Base-by-base conservation (phyloP, 92 coral and sea anemone species). In the Porites divaricata region DNA sequence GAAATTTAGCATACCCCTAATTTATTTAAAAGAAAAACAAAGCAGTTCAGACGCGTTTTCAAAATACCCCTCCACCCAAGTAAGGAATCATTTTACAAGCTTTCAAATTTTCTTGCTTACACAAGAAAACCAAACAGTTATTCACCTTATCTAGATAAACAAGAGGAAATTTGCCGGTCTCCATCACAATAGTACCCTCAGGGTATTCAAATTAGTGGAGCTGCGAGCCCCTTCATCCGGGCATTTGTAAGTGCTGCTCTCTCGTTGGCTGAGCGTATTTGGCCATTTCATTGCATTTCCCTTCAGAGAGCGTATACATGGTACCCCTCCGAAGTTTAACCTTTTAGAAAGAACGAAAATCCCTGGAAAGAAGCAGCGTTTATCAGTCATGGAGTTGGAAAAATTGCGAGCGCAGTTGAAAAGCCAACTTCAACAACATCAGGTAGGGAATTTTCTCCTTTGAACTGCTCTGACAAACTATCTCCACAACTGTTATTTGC, bases 401-500 rank as follows among this genome's bases (percentile, higher is more conserved):
- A 95, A 92, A 91, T 95, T 96, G 80, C 98, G 93, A 76, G 81
- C 95, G 22, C 98, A 96, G 80, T 75, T 96, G 65, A 94, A 88
- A 92, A 92, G 93, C 89, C 98, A 96, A 66, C 90, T 96, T 69
- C 98, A 90, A 68, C 95, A 96, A 76, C 99, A 96, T 81, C 96
- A 96, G 98, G 99, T 95, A 87, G 41, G 84, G 22, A n/a, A n/a
- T 74, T 71, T 75, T 81, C 65, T 64, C 45, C 75, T 76, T 74
- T 28, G 81, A 72, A 72, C 81, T 21, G 79, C 81, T 86, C 73
- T 81, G 89, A 86, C 89, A 86, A 85, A 84, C 86, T 64, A 28
- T 78, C 81, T 77, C 84, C 80, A 79, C 80, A 90, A 88, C 88
- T 82, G 88, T 84, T 88, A 74, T 80, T 54, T 54, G 82, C 82